Conservation (phyloP, 2,888 invertebrate genomes). For the Latheticus oryzae region DNA sequence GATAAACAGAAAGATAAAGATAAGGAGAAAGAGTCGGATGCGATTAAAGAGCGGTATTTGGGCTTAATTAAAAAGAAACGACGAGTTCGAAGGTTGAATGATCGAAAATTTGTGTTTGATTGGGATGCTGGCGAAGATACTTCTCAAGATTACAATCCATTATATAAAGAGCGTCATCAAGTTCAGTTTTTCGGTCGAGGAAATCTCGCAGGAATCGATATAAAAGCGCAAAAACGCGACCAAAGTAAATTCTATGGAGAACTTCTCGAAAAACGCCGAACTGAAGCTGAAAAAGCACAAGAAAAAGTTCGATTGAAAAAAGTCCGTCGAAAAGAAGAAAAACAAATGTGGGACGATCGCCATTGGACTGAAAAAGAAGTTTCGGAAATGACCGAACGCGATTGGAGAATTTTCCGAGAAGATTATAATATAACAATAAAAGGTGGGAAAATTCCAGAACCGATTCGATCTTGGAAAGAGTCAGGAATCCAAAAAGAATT, state of each 20-base stretch:
- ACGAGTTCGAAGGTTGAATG: slow-evolving; percentile 92
- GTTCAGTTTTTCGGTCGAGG: slow-evolving; percentile 98
- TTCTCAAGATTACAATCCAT: slow-evolving; percentile 94
- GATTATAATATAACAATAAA: slow-evolving; percentile 99
- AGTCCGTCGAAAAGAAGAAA: slow-evolving; percentile 94
- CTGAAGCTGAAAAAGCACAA: slow-evolving; percentile 96
- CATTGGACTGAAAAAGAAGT: slow-evolving; percentile 98
- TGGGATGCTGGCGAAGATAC: slow-evolving; percentile 99
- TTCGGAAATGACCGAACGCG: slow-evolving; percentile 97
- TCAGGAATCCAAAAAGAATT: slow-evolving; percentile 90
- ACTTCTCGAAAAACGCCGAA: slow-evolving; percentile 92
- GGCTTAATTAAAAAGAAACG: slow-evolving; percentile 94
- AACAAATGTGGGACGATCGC: slow-evolving; percentile 98
- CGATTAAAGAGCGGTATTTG: slow-evolving; percentile 94
- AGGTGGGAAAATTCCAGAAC: slow-evolving; percentile 96
- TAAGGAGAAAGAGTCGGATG: slow-evolving; percentile 92
- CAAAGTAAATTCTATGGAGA: slow-evolving; percentile 98
- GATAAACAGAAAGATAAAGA: slow-evolving; percentile 78
- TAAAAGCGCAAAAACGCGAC: slow-evolving; percentile 94
- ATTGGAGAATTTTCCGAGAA: slow-evolving; percentile 99
- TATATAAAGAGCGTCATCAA: slow-evolving; percentile 97
- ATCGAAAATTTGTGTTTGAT: slow-evolving; percentile 99
- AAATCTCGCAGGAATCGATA: slow-evolving; percentile 97
- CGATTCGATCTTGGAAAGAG: slow-evolving; percentile 95
- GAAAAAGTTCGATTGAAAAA: slow-evolving; percentile 93